Evolutionary conservation across 1,140 invertebrate species (phyloP), one percentile per base, ranked within the genome.

Genomic region (Zeugodacus cucurbitae): DNA sequence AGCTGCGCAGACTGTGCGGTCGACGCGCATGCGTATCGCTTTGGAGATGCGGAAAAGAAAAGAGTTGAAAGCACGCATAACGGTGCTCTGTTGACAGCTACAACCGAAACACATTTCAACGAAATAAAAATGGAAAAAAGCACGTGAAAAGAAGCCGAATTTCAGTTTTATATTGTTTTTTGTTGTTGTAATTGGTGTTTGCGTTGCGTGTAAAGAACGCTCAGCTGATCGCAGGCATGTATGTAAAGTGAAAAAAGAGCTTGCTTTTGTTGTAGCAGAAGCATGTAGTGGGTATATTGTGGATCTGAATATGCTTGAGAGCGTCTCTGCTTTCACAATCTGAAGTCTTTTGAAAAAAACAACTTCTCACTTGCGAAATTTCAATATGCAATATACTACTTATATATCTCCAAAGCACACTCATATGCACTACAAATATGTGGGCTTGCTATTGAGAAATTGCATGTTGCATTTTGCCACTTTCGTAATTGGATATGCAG

Each of bases 401-500:
- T 54, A 54, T 54, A 0, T n/a, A n/a, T n/a, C n/a, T n/a, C n/a
- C n/a, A 20, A 4, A 2, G 3, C 5, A 20, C 3, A 20, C 48
- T 54, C 37, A 44, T 41, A 34, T n/a, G 22, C 32, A 70, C 34
- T 70, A 20, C 22, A 78, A 62, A 62, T 62, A 62, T 62, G n/a
- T 62, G 6, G 48, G 48, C 6, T 54, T 6, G 48, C 6, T 6
- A 54, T 54, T 54, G n/a, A n/a, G 48, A 11, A 54, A 20, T 54
- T 54, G 48, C 48, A 54, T 20, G 48, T 20, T 54, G 37, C 37
- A 26, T 82, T n/a, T 82, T 82, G 41, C 74, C 3, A 82, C 74
- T 82, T 82, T 82, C 41, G 74, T 82, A 82, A 82, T 54, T 82
- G 44, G 74, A 82, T 82, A 82, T 48, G 74, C 74, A 48, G 41